Conservation (phyloP, 2,113 vertebrate genomes). For the Oxyura jamaicensis region DNA sequence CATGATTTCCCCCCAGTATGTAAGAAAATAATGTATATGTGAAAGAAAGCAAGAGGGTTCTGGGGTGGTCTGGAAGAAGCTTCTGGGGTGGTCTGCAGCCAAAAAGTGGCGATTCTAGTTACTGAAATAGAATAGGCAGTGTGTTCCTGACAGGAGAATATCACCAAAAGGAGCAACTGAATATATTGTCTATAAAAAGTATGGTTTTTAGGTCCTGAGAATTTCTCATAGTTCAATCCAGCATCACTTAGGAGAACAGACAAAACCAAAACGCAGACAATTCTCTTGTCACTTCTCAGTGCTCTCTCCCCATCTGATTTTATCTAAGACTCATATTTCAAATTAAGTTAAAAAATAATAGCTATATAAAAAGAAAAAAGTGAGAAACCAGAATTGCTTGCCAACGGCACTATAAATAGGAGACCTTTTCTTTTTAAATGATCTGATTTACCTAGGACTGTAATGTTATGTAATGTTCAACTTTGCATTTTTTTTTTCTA, state of each 20-base stretch:
- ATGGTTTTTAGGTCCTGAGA: neutral
- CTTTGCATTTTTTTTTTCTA: neutral
- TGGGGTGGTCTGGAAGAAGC: neutral
- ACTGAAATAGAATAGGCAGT: neutral
- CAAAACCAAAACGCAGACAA: neutral
- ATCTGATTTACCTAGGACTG: neutral
- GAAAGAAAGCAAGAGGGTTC: neutral
- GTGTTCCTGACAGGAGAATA: neutral
- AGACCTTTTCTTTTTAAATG: neutral
- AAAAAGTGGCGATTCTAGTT: neutral
- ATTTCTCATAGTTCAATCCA: neutral
- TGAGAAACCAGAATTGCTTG: neutral
- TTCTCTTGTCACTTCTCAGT: neutral
- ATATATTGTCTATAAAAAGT: slow-evolving; percentile 4
- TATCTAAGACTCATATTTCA: neutral
- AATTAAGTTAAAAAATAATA: slow-evolving; percentile 19
- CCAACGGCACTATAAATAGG: neutral
- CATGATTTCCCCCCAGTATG: neutral
- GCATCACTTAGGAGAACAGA: neutral
- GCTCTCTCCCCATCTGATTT: neutral
- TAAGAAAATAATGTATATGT: neutral
- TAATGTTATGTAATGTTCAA: neutral
- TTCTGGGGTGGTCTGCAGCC: neutral
- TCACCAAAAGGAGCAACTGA: slow-evolving; percentile 15
- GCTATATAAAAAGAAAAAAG: neutral